Evolutionary conservation across 2,797 vertebrate species (phyloP), one percentile per base, ranked within the genome.

Genomic region (Podarcis siculus): DNA sequence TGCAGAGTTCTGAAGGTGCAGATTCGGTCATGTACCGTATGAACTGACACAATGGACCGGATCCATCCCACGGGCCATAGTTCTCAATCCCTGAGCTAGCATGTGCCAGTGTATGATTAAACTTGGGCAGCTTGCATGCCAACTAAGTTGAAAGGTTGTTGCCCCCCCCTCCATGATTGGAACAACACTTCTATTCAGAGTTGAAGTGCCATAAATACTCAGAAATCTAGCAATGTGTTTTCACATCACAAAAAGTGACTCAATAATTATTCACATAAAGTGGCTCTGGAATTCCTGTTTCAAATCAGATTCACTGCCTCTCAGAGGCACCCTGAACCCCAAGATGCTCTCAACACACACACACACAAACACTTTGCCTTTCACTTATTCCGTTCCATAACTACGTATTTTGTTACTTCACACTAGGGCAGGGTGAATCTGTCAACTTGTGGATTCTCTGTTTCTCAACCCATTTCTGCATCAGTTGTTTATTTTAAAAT

Each of bases 181-280:
- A 58, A 71, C 64, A 39, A 71, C 83, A n/a, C 45, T 71, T 83
- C 81, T 88, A 83, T 78, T 88, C 66, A 79, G 75, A 49, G 27
- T 83, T 58, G 71, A 58, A 79, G 35, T 88, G 87, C 75, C 30
- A 58, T n/a, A 83, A 61, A 71, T 83, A 86, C 64, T 58, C 45
- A 42, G 64, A 83, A 83, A 83, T 83, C 1, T 45, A 86, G 61
- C 39, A 67, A 9, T 49, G 61, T 27, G 9, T 85, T 86, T 66
- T 78, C 32, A 61, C 32, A 75, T 61, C 25, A 75, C 49, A 75
- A 84, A 84, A 61, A 76, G 7, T 12, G 5, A 77, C 30, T n/a
- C 66, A 32, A 72, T 82, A 82, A n/a, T 82, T 82, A 82, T 80
- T 39, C 61, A 15, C 79, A 67, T 45, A 77, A 55, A 23, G 12